Percentiles rank a stretch among this genome's conserved stretches.
These are phyloP conservation scores for Acrocephalus kingi DNA, from an alignment of 2,113 vertebrate species.

Conservation along the genomic window DNA sequence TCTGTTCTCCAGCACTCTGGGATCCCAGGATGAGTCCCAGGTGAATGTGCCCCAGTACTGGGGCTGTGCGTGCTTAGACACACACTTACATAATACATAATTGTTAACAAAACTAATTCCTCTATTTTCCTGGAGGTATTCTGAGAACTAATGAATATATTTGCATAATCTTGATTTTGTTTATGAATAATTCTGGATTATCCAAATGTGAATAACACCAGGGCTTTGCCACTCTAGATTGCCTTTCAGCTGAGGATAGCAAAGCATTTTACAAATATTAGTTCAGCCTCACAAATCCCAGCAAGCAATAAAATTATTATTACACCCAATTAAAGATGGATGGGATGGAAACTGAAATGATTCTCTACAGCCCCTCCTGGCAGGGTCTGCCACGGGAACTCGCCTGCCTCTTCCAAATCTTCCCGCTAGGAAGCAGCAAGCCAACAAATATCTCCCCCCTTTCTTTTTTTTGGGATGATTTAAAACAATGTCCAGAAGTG, in stretches of 20 bases:
- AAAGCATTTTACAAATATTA: slow-evolving; percentile 43
- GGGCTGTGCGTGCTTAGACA: background rate
- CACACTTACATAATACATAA: background rate
- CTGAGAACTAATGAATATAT: slow-evolving; percentile 53
- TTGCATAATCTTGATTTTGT: slow-evolving; percentile 64
- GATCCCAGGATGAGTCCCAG: background rate
- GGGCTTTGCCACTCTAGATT: background rate
- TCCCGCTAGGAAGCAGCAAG: background rate
- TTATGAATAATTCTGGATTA: slow-evolving; percentile 65
- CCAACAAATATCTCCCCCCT: background rate
- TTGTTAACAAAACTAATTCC: slow-evolving; percentile 61
- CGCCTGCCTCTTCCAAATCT: background rate
- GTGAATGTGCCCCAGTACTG: accelerated
- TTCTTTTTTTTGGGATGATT: background rate
- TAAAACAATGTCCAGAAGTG: background rate
- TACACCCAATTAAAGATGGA: slow-evolving; percentile 31
- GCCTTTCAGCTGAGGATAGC: slow-evolving; percentile 23
- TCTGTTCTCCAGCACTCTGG: background rate
- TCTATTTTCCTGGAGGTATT: slow-evolving; percentile 48
- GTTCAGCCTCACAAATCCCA: slow-evolving; percentile 52
- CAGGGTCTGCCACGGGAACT: background rate
- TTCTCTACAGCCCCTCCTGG: background rate
- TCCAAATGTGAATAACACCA: background rate
- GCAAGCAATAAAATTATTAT: slow-evolving; percentile 47
- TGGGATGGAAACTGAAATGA: background rate